phyloP scores from a whole-genome alignment of 2,888 invertebrate genomes.

The Cryptus viduatorius region DNA sequence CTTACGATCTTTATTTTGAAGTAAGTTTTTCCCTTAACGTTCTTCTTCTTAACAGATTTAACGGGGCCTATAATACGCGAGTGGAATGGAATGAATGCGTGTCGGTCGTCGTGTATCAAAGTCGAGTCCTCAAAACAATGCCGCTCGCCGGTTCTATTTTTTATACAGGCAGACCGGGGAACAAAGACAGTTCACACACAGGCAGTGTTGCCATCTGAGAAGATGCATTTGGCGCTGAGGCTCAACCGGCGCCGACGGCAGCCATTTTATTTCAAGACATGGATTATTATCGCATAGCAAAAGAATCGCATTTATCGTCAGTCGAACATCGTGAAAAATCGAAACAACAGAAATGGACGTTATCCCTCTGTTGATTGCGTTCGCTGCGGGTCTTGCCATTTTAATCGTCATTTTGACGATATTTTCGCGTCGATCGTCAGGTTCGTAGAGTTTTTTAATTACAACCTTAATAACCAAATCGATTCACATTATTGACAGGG shows the following conservation, averaged over 20 bases:
- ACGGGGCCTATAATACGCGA: too few relatives aligned
- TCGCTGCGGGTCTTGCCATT: constrained; percentile 74
- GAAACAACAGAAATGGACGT: constrained; percentile 58
- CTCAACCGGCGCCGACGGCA: too few relatives aligned
- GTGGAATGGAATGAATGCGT: too few relatives aligned
- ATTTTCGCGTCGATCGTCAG: constrained; percentile 71
- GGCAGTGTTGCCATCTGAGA: not conserved
- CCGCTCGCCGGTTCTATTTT: too few relatives aligned
- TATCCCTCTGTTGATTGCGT: constrained; percentile 70
- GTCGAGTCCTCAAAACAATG: too few relatives aligned
- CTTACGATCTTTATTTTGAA: not conserved
- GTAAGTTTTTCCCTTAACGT: not conserved
- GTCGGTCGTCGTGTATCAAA: too few relatives aligned
- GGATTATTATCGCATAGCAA: not conserved
- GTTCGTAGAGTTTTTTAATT: too few relatives aligned
- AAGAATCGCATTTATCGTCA: not conserved
- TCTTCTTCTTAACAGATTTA: too few relatives aligned
- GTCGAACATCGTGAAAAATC: constrained; percentile 18
- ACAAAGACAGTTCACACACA: not conserved
- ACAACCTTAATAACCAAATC: too few relatives aligned
- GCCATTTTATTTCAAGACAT: too few relatives aligned
- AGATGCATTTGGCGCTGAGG: too few relatives aligned
- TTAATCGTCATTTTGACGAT: constrained; percentile 75
- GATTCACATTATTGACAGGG: not conserved
- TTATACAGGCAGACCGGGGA: too few relatives aligned